These are phyloP conservation scores for Stylophora pistillata DNA, from an alignment of 64 coral and sea anemone species.

Conservation along the genomic window DNA sequence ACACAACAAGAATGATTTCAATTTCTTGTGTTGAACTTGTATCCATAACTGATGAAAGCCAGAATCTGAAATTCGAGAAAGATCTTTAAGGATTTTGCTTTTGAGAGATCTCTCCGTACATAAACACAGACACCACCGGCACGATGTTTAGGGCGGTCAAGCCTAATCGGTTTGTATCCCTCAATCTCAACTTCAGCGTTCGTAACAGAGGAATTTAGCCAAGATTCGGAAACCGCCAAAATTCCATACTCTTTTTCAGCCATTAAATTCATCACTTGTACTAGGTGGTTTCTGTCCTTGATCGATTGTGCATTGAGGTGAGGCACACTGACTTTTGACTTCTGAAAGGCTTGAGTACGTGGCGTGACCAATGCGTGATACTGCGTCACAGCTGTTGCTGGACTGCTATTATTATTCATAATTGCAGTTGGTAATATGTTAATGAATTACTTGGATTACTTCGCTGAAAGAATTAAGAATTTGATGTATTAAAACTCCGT, in stretches of 20 bases:
- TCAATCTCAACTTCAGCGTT: constrained; percentile 55
- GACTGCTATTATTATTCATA: too few species aligned
- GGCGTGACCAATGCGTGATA: constrained; percentile 19
- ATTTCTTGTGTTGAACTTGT: constrained; percentile 40
- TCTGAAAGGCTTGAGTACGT: constrained; percentile 2
- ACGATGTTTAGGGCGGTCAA: constrained; percentile 13
- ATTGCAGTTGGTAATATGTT: too few species aligned
- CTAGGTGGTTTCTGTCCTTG: constrained; percentile 47
- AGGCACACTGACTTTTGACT: constrained; percentile 36
- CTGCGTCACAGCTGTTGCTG: constrained; percentile 29
- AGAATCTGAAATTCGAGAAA: constrained; percentile 20
- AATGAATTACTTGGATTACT: too few species aligned
- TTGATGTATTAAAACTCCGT: too few species aligned
- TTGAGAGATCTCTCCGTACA: constrained; percentile 40
- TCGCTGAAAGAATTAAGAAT: too few species aligned
- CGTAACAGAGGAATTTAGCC: constrained; percentile 29
- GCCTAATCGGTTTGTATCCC: constrained; percentile 53
- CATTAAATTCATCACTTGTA: constrained; percentile 22
- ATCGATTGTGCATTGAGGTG: constrained; percentile 41
- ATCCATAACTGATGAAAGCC: constrained; percentile 52
- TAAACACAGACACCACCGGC: constrained; percentile 40
- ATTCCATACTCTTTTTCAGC: constrained; percentile 34
- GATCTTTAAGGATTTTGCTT: constrained; percentile 49
- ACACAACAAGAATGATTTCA: constrained; percentile 49
- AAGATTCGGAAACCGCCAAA: constrained; percentile 22